Evolutionary conservation across 2,113 vertebrate species (phyloP), one percentile per base, ranked within the genome.

Genomic region (Forbesichthys papilliferus): DNA sequence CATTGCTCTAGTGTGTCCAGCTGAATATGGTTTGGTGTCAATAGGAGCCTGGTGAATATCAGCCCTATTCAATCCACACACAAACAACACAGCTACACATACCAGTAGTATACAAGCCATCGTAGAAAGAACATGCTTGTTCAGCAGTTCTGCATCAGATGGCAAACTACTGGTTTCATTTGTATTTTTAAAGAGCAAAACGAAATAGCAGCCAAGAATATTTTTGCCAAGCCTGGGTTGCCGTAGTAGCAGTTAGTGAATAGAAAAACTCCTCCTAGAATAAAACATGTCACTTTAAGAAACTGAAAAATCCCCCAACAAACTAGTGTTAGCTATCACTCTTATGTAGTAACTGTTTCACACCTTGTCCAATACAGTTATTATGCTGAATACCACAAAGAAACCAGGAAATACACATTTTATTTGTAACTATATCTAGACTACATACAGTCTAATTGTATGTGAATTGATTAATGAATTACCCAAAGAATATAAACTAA

Each of bases 41-140:
- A 70, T 59, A 62, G 74, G 78, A 79, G 86, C 76, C 81, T 81
- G 82, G 83, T 69, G 68, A 83, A 83, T 77, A 83, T 84, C 76
- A 78, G 65, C 61, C 27, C 49, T 65, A 77, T 73, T 79, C 79
- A 86, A 16, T 53, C 64, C 8, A 66, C 48, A 68, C 46, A 36
- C 14, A 48, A 20, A 74, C 53, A 48, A 69, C 7, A 36, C 16
- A 48, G 47, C 20, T 48, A n/a, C 56, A 47, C 63, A 75, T 34
- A 20, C 36, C 4, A 8, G 7, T 8, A 42, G 55, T 27, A 18
- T 18, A 11, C 61, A 68, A 61, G 51, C 16, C 42, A 57, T 47
- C 10, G n/a, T 18, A 46, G 46, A 69, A 73, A 57, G 9, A 57
- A 58, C 2, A 20, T 11, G 27, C 5, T 7, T 52, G 14, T 34